phyloP scores from a whole-genome alignment of 2,113 vertebrate genomes.

The Electrona antarctica region DNA sequence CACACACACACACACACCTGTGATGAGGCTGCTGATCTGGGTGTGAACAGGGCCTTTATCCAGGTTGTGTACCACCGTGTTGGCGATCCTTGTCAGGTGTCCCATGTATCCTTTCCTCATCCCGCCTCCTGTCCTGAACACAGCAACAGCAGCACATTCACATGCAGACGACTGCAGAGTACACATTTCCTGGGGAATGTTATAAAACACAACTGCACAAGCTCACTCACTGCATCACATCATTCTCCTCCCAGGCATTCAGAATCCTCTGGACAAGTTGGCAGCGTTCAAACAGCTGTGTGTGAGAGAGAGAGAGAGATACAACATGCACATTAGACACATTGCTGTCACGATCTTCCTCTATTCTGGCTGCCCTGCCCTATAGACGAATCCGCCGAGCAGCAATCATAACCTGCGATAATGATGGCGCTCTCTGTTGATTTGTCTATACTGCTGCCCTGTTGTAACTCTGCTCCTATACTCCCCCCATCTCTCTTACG shows the following conservation, averaged over 20 bases:
- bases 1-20: slow-evolving; percentile 76
- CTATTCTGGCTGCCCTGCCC: too few species aligned
- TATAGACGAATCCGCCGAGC: too few species aligned
- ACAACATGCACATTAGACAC: slow-evolving; percentile 1
- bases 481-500: too few species aligned
- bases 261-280: slow-evolving; percentile 92
- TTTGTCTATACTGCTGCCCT: too few species aligned
- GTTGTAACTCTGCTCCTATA: too few species aligned
- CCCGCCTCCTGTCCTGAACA: slow-evolving; percentile 87
- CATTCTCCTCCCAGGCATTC: slow-evolving; percentile 95
- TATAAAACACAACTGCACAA: neutral
- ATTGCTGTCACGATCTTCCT: too few species aligned
- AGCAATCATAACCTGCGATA: too few species aligned
- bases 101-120: slow-evolving; percentile 96
- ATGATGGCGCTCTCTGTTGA: too few species aligned
- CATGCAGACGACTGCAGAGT: neutral
- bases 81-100: slow-evolving; percentile 95
- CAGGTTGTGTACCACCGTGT: slow-evolving; percentile 91
- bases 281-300: slow-evolving; percentile 93
- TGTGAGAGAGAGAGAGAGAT: slow-evolving; percentile 20
- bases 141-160: neutral
- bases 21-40: slow-evolving; percentile 86
- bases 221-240: slow-evolving; percentile 89
- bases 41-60: slow-evolving; percentile 90
- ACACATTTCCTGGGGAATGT: neutral